A percentile compares a stretch with the other conserved stretches of the same genome.
Conservation (phyloP, 2,888 invertebrate species). For the Syrphus vitripennis region DNA sequence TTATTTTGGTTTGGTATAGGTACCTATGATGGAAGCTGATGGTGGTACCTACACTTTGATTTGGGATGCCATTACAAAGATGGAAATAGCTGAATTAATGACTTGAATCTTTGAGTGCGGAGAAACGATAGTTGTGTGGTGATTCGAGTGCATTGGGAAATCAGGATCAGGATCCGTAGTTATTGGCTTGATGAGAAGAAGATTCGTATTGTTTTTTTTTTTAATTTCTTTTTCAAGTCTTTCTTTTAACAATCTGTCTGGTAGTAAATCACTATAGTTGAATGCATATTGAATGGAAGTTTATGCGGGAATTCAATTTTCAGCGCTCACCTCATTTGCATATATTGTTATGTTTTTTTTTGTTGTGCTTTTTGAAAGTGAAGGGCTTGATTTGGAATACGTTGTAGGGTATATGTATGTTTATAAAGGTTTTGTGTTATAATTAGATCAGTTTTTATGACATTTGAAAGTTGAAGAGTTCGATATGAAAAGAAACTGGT, state of each 20-base stretch:
- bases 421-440: background rate
- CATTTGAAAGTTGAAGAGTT: background rate
- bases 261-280: slow-evolving; percentile 61
- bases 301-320: slow-evolving; percentile 44
- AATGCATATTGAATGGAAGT: slow-evolving; percentile 38
- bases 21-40: background rate
- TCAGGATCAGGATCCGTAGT: slow-evolving; percentile 20
- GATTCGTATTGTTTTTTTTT: slow-evolving; percentile 1
- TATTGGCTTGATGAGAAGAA: slow-evolving; percentile 11
- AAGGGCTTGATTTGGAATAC: too few species aligned
- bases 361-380: slow-evolving; percentile 12
- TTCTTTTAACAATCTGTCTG: slow-evolving; percentile 22
- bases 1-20: background rate
- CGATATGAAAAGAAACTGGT: background rate
- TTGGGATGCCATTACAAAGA: slow-evolving; percentile 65
- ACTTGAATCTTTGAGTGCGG: slow-evolving; percentile 18
- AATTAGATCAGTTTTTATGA: background rate
- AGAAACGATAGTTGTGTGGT: background rate
- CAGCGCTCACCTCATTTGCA: slow-evolving; percentile 56
- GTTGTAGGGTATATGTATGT: too few species aligned
- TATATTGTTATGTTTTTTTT: background rate
- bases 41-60: slow-evolving; percentile 11
- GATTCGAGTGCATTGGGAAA: background rate
- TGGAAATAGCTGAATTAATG: slow-evolving; percentile 70
- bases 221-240: background rate